Evolutionary conservation across 2,113 vertebrate species (phyloP), one percentile per base, ranked within the genome.

Genomic region (Aptenodytes patagonicus): DNA sequence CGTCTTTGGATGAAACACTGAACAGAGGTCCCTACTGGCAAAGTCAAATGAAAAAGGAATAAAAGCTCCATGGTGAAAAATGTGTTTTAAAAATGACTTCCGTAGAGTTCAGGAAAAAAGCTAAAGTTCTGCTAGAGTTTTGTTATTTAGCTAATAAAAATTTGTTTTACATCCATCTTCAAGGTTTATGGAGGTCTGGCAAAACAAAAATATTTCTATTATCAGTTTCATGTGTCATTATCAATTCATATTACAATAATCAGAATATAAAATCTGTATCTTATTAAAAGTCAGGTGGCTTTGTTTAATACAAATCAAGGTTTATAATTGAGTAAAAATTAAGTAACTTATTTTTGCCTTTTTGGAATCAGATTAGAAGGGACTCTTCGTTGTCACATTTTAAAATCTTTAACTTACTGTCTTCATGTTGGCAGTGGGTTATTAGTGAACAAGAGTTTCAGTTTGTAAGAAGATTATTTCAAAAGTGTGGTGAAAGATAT

Each of bases 41-140:
- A 97, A 95, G 94, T 96, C 95, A 96, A 95, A 96, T 90, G 82
- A 93, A 94, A 96, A 97, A 90, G 36, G 22, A 88, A 87, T 76
- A 36, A 92, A 85, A 90, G 60, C 66, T 93, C 28, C 32, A 58
- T 34, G 28, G 55, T 4, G 8, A 86, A 86, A 83, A 95, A 89
- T 25, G 10, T 9, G 9, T n/a, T 86, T 75, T n/a, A n/a, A 77
- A 95, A 94, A 73, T 24, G 2, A 58, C 62, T 96, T 78, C 44
- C 7, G 3, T 1, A 5, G n/a, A 68, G 31, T 47, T 86, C 61
- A 84, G 60, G 85, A 91, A 68, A 49, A 29, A 73, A 91, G 20
- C 13, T 66, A 1, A 65, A 91, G n/a, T 84, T 87, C 42, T 38
- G 22, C 58, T 60, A 18, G 2, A 14, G 34, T 3, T 42, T 36